These are phyloP conservation scores for Blomia tropicalis DNA, from an alignment of 2,888 invertebrate species.

Conservation along the genomic window DNA sequence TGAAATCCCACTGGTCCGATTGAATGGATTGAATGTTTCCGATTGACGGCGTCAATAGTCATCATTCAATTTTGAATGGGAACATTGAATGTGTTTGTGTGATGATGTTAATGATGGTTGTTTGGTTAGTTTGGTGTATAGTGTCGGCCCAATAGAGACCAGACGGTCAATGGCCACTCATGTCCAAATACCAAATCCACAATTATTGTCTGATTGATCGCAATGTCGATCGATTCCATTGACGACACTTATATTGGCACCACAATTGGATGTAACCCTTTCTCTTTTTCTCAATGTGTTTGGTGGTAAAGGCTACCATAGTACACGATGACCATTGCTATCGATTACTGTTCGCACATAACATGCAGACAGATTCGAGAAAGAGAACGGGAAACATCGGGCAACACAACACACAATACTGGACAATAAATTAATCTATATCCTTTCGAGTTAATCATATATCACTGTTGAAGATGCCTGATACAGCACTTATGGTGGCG, in stretches of 20 bases:
- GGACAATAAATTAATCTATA: slow-evolving; percentile 4
- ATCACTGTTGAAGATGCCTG: slow-evolving; percentile 8
- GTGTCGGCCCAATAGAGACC: too few relatives aligned
- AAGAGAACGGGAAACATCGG: not conserved
- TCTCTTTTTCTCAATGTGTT: not conserved
- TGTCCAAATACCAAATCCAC: not conserved
- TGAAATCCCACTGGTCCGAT: not conserved
- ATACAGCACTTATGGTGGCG: slow-evolving; percentile 14
- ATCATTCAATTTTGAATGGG: not conserved
- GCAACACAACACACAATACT: too few relatives aligned
- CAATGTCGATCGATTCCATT: not conserved
- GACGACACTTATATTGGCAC: not conserved
- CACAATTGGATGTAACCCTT: not conserved
- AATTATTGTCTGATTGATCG: not conserved
- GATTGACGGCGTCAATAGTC: not conserved
- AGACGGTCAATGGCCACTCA: not conserved
- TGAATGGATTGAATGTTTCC: not conserved
- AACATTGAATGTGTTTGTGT: too few relatives aligned
- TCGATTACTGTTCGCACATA: not conserved
- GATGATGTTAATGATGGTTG: too few relatives aligned
- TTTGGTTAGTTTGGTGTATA: too few relatives aligned
- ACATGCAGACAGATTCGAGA: not conserved
- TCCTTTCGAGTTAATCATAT: slow-evolving; percentile 6
- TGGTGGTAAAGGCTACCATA: too few relatives aligned
- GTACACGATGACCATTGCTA: not conserved